These are phyloP conservation scores for Porites lobata DNA, from an alignment of 92 coral and sea anemone genomes.

Conservation along the genomic window DNA sequence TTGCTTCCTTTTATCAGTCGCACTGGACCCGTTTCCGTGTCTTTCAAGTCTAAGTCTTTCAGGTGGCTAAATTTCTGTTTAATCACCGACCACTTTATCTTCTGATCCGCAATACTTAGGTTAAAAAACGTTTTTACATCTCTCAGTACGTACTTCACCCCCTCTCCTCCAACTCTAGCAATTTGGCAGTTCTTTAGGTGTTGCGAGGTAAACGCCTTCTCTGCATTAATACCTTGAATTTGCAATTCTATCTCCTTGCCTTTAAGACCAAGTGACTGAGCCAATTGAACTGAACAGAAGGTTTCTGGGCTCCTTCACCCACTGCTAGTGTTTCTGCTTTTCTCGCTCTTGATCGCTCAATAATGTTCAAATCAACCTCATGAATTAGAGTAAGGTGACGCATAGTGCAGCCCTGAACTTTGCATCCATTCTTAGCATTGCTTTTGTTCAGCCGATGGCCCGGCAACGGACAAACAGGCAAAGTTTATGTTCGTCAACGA, in stretches of 20 bases:
- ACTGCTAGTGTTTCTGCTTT: conserved; percentile 3
- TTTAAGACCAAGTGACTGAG: background rate
- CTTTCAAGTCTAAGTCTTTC: background rate
- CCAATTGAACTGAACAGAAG: background rate
- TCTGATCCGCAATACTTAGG: conserved; percentile 28
- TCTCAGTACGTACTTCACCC: conserved; percentile 1
- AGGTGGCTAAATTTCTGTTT: conserved; percentile 16
- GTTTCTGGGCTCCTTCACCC: background rate
- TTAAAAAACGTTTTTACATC: conserved; percentile 17
- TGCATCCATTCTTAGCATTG: background rate
- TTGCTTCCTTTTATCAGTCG: conserved; percentile 38
- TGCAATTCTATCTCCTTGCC: conserved; percentile 25
- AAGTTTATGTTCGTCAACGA: conserved; percentile 1
- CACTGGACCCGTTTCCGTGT: conserved; percentile 34
- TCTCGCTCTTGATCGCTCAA: conserved; percentile 34
- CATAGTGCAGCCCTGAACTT: conserved; percentile 12
- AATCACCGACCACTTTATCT: conserved; percentile 31
- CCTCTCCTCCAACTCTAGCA: conserved; percentile 24
- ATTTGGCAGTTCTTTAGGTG: conserved; percentile 16
- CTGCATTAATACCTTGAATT: conserved; percentile 24
- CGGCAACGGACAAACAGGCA: background rate
- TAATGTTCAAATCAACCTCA: conserved; percentile 39
- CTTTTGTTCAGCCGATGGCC: conserved; percentile 31
- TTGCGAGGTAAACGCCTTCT: conserved; percentile 24
- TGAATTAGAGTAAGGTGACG: conserved; percentile 25